Base-by-base conservation (phyloP, 2,888 invertebrate species). In the Acrocera orbiculus region DNA sequence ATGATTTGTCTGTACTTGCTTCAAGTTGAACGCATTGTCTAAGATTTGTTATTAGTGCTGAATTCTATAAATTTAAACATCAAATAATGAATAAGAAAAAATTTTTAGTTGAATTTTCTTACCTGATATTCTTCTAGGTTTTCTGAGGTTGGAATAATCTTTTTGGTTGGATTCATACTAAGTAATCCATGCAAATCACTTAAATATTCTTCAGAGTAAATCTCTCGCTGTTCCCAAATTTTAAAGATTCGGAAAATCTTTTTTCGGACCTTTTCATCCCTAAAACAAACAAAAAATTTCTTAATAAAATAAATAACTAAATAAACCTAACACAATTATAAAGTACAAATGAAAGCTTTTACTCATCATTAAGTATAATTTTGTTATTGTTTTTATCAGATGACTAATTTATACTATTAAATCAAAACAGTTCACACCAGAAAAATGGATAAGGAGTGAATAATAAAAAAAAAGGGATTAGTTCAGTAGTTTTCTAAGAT, bases 181-280 rank as follows among this genome's bases (percentile, higher is more conserved):
- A 93, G 67, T 35, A 90, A 62, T 4, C 83, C 85, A 26, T 78
- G 76, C 16, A 93, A 63, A 61, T 92, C 90, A 10, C 81, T 71
- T 16, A 93, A 69, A 52, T 87, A 92, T 50, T 85, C 83, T 48
- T 83, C 80, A 56, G 81, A 83, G 54, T 90, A 95, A 13, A 93
- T 79, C 28, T 73, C 77, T 44, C 93, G 69, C 52, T 95, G 87
- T 54, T 86, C 85, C 95, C 95, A 95, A 45, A 95, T 93, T 54
- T 83, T 85, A 53, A 95, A 87, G 47, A 95, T 89, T 38, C 93
- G 66, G 34, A 81, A 63, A 34, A 93, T 80, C 54, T 85, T 81
- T 39, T 76, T 70, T 45, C 85, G 77, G 2, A 93, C 87, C 54
- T 81, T 80, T 42, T 86, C 83, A 61, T 92, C 92, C 46, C 86